Conservation (phyloP, 2,888 invertebrate species). For the Osmoderma eremita region DNA sequence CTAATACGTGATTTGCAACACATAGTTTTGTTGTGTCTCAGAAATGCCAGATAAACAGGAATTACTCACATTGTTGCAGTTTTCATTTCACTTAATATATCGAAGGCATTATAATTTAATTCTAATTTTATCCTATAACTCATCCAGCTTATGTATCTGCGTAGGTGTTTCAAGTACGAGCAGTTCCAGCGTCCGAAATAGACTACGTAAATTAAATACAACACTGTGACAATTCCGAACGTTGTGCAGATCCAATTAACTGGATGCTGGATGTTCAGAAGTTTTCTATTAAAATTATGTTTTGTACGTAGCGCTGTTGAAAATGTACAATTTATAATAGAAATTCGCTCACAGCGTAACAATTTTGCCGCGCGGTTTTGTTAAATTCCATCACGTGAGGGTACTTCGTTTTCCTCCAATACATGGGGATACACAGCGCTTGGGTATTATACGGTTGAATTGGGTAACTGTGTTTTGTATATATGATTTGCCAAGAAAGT, state of each 20-base stretch:
- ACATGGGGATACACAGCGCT: too few species aligned
- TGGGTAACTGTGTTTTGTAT: too few species aligned
- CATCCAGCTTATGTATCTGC: conserved; percentile 1
- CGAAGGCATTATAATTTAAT: neutral
- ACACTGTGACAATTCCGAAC: conserved; percentile 5
- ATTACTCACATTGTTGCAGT: neutral
- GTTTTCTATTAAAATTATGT: neutral
- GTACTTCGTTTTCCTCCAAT: neutral
- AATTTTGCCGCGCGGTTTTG: neutral
- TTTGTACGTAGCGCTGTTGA: neutral
- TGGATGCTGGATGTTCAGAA: neutral
- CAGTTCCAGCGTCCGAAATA: conserved; percentile 5
- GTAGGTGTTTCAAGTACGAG: conserved; percentile 15
- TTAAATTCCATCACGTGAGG: too few species aligned
- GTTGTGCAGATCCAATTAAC: conserved; percentile 13
- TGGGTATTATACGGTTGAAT: too few species aligned
- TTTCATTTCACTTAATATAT: neutral
- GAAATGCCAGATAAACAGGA: neutral
- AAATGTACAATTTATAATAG: neutral
- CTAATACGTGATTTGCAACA: too few species aligned
- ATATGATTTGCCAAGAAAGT: too few species aligned
- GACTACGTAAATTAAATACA: conserved; percentile 11
- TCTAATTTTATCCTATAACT: conserved; percentile 7
- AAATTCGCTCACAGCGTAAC: neutral
- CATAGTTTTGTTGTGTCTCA: too few species aligned